These are phyloP conservation scores for Dryocosmus kuriphilus DNA, from an alignment of 2,888 invertebrate genomes.

Conservation along the genomic window DNA sequence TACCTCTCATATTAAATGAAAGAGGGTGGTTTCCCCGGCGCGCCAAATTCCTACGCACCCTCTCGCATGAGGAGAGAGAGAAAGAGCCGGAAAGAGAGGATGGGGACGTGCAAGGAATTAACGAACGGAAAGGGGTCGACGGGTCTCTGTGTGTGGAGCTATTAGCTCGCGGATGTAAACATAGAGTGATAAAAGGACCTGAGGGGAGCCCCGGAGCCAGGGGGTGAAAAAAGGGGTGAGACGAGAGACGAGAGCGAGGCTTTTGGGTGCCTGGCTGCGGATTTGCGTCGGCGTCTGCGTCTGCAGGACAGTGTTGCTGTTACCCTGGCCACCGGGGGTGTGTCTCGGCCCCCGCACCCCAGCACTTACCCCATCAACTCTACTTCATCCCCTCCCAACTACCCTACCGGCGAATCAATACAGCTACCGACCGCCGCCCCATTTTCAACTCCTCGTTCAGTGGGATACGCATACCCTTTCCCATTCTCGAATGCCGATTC, in stretches of 20 bases:
- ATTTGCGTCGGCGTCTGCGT: conserved; percentile 57
- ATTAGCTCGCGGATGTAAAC: conserved; percentile 70
- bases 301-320: conserved; percentile 61
- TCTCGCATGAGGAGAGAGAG: conserved; percentile 31
- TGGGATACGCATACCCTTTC: conserved; percentile 53
- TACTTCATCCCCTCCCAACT: conserved; percentile 63
- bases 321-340: conserved; percentile 66
- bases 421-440: conserved; percentile 74
- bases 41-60: conserved; percentile 46
- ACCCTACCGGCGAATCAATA: conserved; percentile 75
- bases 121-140: conserved; percentile 58
- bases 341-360: conserved; percentile 52
- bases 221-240: conserved; percentile 25
- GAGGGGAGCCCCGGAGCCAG: conserved; percentile 44
- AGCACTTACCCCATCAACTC: conserved; percentile 46
- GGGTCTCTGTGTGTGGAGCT: conserved; percentile 61
- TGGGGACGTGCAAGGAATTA: conserved; percentile 58
- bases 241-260: conserved; percentile 43
- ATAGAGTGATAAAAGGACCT: conserved; percentile 53
- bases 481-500: conserved; percentile 65
- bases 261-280: conserved; percentile 51
- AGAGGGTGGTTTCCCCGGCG: conserved; percentile 43
- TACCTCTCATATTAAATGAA: conserved; percentile 49
- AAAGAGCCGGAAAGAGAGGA: conserved; percentile 31
- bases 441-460: conserved; percentile 62